A percentile compares a stretch with the other conserved stretches of the same genome.
phyloP scores from a whole-genome alignment of 64 coral and sea anemone species.

The Cladopsammia gracilis region DNA sequence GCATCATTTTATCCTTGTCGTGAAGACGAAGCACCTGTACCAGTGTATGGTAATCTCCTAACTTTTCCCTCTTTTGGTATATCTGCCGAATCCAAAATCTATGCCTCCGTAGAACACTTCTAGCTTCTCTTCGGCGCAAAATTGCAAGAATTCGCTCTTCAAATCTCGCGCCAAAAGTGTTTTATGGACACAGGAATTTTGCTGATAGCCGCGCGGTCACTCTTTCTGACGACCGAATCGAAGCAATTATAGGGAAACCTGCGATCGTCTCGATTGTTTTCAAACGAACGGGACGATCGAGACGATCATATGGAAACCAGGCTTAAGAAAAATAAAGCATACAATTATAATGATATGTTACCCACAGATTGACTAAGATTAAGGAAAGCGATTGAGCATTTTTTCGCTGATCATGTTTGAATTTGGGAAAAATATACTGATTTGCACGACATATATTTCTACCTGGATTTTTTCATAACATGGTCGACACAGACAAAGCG shows the following conservation, averaged over 20 bases:
- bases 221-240: slow-evolving; percentile 16
- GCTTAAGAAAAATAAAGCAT: no score
- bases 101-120: slow-evolving; percentile 21
- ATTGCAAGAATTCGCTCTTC: slow-evolving; percentile 29
- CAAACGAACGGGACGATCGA: neutral
- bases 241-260: neutral
- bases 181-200: slow-evolving; percentile 29
- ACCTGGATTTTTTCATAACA: no score
- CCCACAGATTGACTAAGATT: no score
- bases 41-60: neutral
- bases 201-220: slow-evolving; percentile 24
- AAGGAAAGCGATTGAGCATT: no score
- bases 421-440: no score
- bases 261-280: neutral
- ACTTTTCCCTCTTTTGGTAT: neutral
- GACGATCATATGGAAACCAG: slow-evolving; percentile 20
- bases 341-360: no score
- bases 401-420: no score
- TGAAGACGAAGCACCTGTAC: neutral
- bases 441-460: no score
- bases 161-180: slow-evolving; percentile 40
- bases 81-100: neutral
- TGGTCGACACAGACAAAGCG: no score
- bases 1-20: no score
- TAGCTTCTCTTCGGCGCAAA: slow-evolving; percentile 26